phyloP scores from a whole-genome alignment of 1,140 invertebrate species.

The Drosophila auraria region DNA sequence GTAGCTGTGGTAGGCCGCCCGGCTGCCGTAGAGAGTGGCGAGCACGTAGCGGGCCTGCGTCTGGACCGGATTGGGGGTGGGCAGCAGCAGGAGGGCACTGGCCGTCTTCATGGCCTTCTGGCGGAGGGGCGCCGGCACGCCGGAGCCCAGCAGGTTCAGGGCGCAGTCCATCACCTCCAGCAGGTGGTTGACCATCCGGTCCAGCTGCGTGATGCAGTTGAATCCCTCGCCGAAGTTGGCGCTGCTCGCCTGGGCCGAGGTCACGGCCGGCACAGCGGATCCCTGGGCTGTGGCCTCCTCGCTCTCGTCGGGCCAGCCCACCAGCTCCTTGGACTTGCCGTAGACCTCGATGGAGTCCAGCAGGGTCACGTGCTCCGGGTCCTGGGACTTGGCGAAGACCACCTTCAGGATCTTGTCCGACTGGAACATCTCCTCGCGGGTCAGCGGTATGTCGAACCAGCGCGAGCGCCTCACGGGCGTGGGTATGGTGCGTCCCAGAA shows the following conservation, averaged over 20 bases:
- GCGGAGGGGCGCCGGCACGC: slow-evolving; percentile 85
- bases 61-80: slow-evolving; percentile 92
- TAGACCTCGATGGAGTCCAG: slow-evolving; percentile 96
- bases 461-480: slow-evolving; percentile 91
- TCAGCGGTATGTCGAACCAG: slow-evolving; percentile 98
- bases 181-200: slow-evolving; percentile 89
- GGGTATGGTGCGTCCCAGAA: slow-evolving; percentile 93
- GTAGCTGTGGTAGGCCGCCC: slow-evolving; percentile 92
- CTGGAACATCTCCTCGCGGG: slow-evolving; percentile 96
- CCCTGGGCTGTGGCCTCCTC: slow-evolving; percentile 89
- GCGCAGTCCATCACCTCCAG: slow-evolving; percentile 91
- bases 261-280: slow-evolving; percentile 23
- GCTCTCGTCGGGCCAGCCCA: slow-evolving; percentile 98
- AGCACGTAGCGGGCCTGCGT: slow-evolving; percentile 92
- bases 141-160: slow-evolving; percentile 85
- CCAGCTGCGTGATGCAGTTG: slow-evolving; percentile 79
- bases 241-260: slow-evolving; percentile 11
- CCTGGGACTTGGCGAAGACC: slow-evolving; percentile 95
- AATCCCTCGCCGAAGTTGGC: slow-evolving; percentile 76
- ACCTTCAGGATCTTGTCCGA: slow-evolving; percentile 96
- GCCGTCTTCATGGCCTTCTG: slow-evolving; percentile 90
- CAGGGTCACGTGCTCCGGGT: slow-evolving; percentile 95
- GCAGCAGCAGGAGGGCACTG: slow-evolving; percentile 92
- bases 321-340: slow-evolving; percentile 97
- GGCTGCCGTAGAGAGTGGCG: slow-evolving; percentile 91